phyloP scores from a whole-genome alignment of 2,113 vertebrate species.

The Rhea pennata region DNA sequence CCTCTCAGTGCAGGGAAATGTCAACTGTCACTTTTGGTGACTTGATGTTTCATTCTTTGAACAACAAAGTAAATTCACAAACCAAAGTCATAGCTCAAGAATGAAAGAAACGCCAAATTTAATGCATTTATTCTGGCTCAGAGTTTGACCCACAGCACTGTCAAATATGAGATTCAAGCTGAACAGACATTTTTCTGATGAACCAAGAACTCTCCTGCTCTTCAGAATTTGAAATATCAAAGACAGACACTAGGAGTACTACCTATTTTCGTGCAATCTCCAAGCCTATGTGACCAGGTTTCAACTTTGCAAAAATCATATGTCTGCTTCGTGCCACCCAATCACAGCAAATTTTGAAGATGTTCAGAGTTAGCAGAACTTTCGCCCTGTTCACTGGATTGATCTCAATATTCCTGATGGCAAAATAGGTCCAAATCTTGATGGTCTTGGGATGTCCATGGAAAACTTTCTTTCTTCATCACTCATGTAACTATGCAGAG shows the following conservation, averaged over 20 bases:
- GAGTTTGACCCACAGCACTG: neutral
- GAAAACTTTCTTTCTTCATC: neutral
- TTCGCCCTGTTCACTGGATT: neutral
- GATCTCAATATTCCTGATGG: neutral
- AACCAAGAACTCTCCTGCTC: neutral
- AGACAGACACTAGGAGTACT: neutral
- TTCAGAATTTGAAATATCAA: neutral
- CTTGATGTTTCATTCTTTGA: neutral
- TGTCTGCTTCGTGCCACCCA: neutral
- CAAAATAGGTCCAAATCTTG: neutral
- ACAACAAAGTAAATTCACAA: neutral
- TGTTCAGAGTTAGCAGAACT: neutral
- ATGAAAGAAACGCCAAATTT: neutral
- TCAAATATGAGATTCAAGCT: neutral
- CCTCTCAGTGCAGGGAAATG: neutral
- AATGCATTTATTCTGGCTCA: constrained; percentile 18
- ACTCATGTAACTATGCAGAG: neutral
- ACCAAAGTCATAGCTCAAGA: neutral
- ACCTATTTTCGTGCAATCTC: neutral
- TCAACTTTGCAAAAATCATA: neutral
- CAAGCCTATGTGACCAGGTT: neutral
- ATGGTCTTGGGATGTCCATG: neutral
- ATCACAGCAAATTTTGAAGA: neutral
- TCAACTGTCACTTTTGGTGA: neutral
- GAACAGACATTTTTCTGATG: neutral